phyloP scores from a whole-genome alignment of 2,113 vertebrate genomes.

The Eretmochelys imbricata region DNA sequence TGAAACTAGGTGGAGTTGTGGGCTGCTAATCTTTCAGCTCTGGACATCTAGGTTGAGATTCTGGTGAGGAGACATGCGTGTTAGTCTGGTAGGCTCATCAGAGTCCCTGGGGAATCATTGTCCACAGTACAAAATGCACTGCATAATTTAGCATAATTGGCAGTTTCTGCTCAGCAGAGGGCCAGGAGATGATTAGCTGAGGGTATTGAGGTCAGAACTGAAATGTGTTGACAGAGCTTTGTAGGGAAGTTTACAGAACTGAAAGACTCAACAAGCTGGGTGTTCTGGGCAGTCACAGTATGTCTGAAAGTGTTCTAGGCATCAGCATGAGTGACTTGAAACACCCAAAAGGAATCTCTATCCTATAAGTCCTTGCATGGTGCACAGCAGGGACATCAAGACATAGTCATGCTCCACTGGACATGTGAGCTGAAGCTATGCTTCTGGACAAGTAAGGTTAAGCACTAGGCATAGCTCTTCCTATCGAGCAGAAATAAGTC shows the following conservation, averaged over 20 bases:
- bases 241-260: not conserved
- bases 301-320: not conserved
- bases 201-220: not conserved
- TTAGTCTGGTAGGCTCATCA: not conserved
- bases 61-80: not conserved
- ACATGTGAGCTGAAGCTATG: not conserved
- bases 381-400: not conserved
- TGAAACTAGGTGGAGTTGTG: not conserved
- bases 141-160: not conserved
- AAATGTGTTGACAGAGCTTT: not conserved
- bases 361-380: not conserved
- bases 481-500: not conserved
- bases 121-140: not conserved
- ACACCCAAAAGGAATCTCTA: not conserved
- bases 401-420: rapidly evolving
- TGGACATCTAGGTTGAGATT: not conserved
- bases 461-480: not conserved
- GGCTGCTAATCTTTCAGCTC: not conserved
- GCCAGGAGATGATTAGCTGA: not conserved
- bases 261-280: not conserved
- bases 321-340: not conserved
- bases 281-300: not conserved
- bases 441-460: not conserved
- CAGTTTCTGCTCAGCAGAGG: not conserved
- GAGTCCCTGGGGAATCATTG: not conserved